Conservation (phyloP, 2,113 vertebrate genomes). For the Corapipo altera region DNA sequence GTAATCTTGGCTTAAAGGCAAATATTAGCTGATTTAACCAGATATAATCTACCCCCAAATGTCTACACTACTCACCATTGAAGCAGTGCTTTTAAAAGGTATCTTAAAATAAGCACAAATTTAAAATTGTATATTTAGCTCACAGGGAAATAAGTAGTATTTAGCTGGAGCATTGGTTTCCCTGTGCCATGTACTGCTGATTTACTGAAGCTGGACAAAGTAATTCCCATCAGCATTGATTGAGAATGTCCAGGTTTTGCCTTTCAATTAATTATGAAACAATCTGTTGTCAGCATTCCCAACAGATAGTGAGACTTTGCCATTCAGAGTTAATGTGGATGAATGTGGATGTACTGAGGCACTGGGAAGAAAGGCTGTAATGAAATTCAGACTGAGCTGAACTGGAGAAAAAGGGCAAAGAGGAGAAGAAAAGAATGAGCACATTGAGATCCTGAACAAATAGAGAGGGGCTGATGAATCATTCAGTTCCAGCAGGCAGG, state of each 20-base stretch:
- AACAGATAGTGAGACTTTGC: slow-evolving; percentile 45
- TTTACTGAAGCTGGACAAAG: slow-evolving; percentile 20
- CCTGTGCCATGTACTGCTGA: not conserved
- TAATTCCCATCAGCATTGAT: slow-evolving; percentile 52
- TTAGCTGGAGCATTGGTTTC: not conserved
- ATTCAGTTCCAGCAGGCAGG: not conserved
- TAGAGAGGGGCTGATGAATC: slow-evolving; percentile 22
- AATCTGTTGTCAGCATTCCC: slow-evolving; percentile 56
- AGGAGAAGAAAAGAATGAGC: not conserved
- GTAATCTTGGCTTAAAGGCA: slow-evolving; percentile 16
- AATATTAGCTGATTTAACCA: slow-evolving; percentile 16
- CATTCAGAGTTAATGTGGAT: slow-evolving; percentile 28
- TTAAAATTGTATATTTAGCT: not conserved
- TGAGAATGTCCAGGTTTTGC: slow-evolving; percentile 63
- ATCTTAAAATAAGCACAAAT: slow-evolving; percentile 30
- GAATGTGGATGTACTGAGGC: slow-evolving; percentile 30
- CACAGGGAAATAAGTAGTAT: not conserved
- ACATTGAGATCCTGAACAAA: slow-evolving; percentile 2
- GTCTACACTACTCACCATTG: not conserved
- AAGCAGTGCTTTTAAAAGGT: not conserved
- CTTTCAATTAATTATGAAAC: slow-evolving; percentile 65
- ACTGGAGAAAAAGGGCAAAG: not conserved
- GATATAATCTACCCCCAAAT: slow-evolving; percentile 16
- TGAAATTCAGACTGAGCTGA: slow-evolving; percentile 36
- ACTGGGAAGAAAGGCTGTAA: slow-evolving; percentile 15